These are phyloP conservation scores for Galeopsomyia nigrocyanea DNA, from an alignment of 2,888 invertebrate genomes.

Conservation along the genomic window DNA sequence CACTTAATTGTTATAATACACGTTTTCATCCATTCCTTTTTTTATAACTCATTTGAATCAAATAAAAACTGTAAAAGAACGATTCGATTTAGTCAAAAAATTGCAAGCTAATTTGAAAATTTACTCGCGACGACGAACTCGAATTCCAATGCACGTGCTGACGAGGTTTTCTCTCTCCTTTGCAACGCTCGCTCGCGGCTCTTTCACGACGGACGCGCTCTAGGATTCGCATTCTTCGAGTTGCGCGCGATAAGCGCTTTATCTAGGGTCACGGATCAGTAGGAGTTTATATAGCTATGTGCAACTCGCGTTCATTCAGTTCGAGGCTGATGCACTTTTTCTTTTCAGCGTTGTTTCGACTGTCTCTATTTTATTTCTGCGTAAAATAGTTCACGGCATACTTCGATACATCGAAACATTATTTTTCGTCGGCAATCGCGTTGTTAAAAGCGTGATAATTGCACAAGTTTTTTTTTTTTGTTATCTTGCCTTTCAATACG, in stretches of 20 bases:
- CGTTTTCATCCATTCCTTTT: constrained; percentile 1
- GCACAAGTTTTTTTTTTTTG: no score
- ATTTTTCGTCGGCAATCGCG: no score
- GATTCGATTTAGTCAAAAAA: no score
- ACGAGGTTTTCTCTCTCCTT: neutral
- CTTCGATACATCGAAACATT: no score
- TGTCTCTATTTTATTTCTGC: no score
- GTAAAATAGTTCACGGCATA: no score
- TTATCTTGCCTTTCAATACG: no score
- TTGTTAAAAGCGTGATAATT: no score
- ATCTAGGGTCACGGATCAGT: constrained; percentile 57
- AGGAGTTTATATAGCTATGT: constrained; percentile 36
- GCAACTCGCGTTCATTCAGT: constrained; percentile 14
- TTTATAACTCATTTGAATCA: neutral
- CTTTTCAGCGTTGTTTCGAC: neutral
- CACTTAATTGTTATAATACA: constrained; percentile 14
- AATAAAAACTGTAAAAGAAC: neutral
- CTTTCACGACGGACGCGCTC: neutral
- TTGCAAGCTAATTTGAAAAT: constrained; percentile 17
- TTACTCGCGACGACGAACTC: constrained; percentile 26
- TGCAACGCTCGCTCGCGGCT: neutral
- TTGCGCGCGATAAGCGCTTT: constrained; percentile 52
- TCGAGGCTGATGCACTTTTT: neutral
- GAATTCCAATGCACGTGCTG: constrained; percentile 2
- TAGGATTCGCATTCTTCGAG: no score